These are phyloP conservation scores for Holotrichia oblita DNA, from an alignment of 1,140 invertebrate genomes.

Conservation along the genomic window DNA sequence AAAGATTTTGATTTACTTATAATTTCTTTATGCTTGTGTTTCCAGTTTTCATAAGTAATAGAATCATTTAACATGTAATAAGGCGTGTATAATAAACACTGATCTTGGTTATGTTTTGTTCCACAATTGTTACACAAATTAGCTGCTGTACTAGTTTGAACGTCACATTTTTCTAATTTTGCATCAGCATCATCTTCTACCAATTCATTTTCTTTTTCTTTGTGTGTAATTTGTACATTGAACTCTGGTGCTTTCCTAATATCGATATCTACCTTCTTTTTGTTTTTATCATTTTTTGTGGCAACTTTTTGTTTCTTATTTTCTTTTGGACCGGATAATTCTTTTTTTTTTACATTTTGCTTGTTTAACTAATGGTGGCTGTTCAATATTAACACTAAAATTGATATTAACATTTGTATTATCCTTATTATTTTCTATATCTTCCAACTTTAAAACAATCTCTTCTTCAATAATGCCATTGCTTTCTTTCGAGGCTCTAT, in stretches of 20 bases:
- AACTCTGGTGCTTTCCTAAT: constrained; percentile 50
- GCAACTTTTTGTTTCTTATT: constrained; percentile 44
- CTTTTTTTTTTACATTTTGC: neutral
- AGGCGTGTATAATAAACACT: constrained; percentile 68
- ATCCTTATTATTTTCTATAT: constrained; percentile 32
- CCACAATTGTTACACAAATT: constrained; percentile 68
- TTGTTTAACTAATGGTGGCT: constrained; percentile 27
- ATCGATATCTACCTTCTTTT: constrained; percentile 46
- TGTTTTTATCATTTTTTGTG: constrained; percentile 44
- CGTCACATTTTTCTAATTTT: neutral
- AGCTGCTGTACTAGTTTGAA: constrained; percentile 65
- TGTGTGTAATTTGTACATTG: constrained; percentile 35
- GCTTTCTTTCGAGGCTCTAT: constrained; percentile 9
- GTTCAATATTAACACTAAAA: constrained; percentile 28
- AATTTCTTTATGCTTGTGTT: constrained; percentile 60
- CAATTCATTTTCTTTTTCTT: neutral
- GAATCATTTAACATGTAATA: constrained; percentile 65
- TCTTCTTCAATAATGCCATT: neutral
- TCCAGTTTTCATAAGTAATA: constrained; percentile 64
- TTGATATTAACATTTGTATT: constrained; percentile 15
- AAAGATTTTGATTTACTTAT: constrained; percentile 51
- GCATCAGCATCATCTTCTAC: constrained; percentile 8
- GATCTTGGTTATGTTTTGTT: constrained; percentile 67
- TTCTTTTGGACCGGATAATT: neutral
- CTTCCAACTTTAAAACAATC: constrained; percentile 40